phyloP scores from a whole-genome alignment of 1,140 invertebrate genomes.

The Wiebesia pumilae region DNA sequence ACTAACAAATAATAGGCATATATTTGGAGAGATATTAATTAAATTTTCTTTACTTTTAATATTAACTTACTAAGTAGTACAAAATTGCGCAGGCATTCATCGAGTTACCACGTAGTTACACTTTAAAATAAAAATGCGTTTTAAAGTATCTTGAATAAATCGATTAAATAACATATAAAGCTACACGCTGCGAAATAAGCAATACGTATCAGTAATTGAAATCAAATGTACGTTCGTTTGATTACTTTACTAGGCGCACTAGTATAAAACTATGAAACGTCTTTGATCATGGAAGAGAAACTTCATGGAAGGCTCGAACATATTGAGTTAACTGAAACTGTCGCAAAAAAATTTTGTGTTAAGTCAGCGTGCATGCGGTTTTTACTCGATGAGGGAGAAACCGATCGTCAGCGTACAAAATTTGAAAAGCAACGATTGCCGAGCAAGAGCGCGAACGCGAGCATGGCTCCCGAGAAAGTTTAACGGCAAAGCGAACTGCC shows the following conservation, averaged over 20 bases:
- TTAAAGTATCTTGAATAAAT: too few relatives aligned
- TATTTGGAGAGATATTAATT: not conserved
- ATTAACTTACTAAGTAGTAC: too few relatives aligned
- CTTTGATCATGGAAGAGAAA: not conserved
- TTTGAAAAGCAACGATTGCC: constrained; percentile 15
- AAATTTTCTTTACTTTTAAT: not conserved
- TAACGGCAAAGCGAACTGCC: constrained; percentile 30
- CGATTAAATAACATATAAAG: too few relatives aligned
- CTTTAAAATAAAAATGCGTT: too few relatives aligned
- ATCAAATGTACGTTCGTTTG: too few relatives aligned
- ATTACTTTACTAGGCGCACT: too few relatives aligned
- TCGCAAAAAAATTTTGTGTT: constrained; percentile 8
- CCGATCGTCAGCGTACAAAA: constrained; percentile 26
- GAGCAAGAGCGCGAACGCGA: not conserved
- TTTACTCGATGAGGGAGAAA: constrained; percentile 2
- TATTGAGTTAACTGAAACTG: not conserved
- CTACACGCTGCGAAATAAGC: too few relatives aligned
- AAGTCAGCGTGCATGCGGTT: not conserved
- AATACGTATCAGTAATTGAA: too few relatives aligned
- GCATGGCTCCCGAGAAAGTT: constrained; percentile 18
- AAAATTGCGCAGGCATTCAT: too few relatives aligned
- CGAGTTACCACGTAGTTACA: too few relatives aligned
- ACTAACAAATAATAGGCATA: not conserved
- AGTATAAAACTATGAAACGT: too few relatives aligned
- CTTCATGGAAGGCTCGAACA: not conserved